Percentiles rank a stretch among this genome's conserved stretches.
Conservation (phyloP, 2,888 invertebrate genomes). For the Antitype chi region DNA sequence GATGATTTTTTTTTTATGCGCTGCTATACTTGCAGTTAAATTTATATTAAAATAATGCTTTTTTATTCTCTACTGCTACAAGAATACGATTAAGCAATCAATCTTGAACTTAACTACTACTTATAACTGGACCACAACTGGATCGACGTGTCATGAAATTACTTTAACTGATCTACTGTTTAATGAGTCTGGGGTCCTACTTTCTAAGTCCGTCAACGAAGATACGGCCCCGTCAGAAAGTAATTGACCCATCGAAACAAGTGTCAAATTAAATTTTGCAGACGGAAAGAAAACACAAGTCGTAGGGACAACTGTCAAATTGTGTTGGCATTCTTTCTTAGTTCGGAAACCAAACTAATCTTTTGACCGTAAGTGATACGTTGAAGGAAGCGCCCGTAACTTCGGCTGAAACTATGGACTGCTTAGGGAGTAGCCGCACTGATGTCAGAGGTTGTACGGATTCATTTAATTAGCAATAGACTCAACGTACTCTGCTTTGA, state of each 20-base stretch:
- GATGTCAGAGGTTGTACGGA: conserved; percentile 30
- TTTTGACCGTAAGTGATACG: too few species aligned
- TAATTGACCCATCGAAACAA: background rate
- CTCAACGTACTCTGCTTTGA: conserved; percentile 15
- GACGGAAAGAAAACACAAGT: background rate
- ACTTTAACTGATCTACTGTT: background rate
- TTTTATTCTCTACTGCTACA: background rate
- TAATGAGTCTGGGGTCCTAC: background rate
- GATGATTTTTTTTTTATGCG: too few species aligned
- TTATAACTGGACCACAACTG: background rate
- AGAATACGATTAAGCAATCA: background rate
- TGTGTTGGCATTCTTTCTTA: background rate
- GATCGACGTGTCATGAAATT: background rate
- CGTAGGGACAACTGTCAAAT: background rate
- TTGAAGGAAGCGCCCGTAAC: too few species aligned
- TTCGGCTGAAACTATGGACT: too few species aligned
- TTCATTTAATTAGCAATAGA: conserved; percentile 41
- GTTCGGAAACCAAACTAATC: background rate
- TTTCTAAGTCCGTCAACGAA: background rate
- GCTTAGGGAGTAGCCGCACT: background rate
- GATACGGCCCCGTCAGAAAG: background rate
- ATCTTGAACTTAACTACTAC: background rate
- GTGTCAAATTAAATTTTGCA: background rate
- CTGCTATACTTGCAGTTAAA: too few species aligned
- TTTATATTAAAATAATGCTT: background rate